These are phyloP conservation scores for Salticus scenicus DNA, from an alignment of 2,888 invertebrate genomes.

Conservation along the genomic window DNA sequence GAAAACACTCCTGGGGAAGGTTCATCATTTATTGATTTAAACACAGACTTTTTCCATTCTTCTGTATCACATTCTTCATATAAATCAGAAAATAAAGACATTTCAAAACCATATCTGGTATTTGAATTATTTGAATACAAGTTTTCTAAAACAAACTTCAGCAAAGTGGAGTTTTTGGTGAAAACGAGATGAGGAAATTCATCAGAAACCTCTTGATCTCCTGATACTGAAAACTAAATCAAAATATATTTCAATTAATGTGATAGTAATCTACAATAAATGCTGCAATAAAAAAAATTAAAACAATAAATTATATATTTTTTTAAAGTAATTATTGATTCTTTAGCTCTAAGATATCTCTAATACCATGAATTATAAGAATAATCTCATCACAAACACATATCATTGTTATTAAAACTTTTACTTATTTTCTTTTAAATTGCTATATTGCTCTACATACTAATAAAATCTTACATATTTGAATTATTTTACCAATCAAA, in stretches of 20 bases:
- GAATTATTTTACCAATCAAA: too few relatives aligned
- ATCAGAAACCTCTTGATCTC: slow-evolving; percentile 20
- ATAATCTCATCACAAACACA: too few relatives aligned
- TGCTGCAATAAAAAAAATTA: too few relatives aligned
- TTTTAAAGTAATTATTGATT: too few relatives aligned
- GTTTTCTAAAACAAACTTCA: slow-evolving; percentile 32
- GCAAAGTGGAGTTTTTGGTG: slow-evolving; percentile 41
- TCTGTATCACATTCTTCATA: background rate
- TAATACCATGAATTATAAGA: too few relatives aligned
- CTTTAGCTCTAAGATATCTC: too few relatives aligned
- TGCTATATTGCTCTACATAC: too few relatives aligned
- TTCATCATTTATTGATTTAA: slow-evolving; percentile 50
- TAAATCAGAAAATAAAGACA: slow-evolving; percentile 23
- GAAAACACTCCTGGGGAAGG: slow-evolving; percentile 56
- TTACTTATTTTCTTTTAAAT: too few relatives aligned
- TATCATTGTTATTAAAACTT: too few relatives aligned
- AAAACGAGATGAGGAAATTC: slow-evolving; percentile 50
- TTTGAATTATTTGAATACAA: slow-evolving; percentile 35
- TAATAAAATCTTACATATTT: too few relatives aligned
- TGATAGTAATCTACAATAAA: too few relatives aligned
- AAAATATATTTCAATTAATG: background rate
- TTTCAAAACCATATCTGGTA: slow-evolving; percentile 42
- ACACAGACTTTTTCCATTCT: slow-evolving; percentile 13
- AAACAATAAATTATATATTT: too few relatives aligned
- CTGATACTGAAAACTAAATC: slow-evolving; percentile 46